A percentile compares a stretch with the other conserved stretches of the same genome.
Conservation (phyloP, 1,140 invertebrate genomes). For the Cyphomyrmex costatus region DNA sequence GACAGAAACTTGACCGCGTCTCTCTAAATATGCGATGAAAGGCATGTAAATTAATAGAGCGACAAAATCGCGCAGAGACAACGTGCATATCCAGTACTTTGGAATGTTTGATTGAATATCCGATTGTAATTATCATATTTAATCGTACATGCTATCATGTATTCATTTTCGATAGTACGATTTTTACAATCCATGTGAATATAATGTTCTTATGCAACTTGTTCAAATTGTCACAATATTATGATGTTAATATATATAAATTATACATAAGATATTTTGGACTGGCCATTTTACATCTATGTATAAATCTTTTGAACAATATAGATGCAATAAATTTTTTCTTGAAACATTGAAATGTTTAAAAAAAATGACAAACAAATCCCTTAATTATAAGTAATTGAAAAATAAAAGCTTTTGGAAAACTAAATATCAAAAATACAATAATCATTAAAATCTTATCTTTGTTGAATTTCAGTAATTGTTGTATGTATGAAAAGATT, state of each 20-base stretch:
- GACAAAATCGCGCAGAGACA: constrained; percentile 37
- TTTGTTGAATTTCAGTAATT: neutral
- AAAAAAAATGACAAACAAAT: neutral
- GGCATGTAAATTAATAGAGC: constrained; percentile 36
- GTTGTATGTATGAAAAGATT: neutral
- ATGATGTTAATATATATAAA: neutral
- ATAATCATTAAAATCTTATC: neutral
- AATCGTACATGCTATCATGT: neutral
- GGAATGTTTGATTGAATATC: constrained; percentile 12
- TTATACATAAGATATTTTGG: neutral
- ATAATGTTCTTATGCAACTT: neutral
- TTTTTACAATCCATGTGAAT: neutral
- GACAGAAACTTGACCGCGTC: constrained; percentile 14
- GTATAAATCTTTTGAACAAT: neutral
- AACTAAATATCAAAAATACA: neutral
- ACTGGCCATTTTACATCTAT: neutral
- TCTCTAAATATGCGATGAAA: constrained; percentile 41
- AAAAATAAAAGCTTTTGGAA: neutral
- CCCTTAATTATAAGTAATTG: neutral
- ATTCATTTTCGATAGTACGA: neutral
- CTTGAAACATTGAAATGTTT: neutral
- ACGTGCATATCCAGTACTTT: neutral
- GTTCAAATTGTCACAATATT: neutral
- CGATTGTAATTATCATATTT: constrained; percentile 33
- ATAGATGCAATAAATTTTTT: neutral